Base-by-base conservation (phyloP, 2,888 invertebrate species). In the Tinea trinotella region DNA sequence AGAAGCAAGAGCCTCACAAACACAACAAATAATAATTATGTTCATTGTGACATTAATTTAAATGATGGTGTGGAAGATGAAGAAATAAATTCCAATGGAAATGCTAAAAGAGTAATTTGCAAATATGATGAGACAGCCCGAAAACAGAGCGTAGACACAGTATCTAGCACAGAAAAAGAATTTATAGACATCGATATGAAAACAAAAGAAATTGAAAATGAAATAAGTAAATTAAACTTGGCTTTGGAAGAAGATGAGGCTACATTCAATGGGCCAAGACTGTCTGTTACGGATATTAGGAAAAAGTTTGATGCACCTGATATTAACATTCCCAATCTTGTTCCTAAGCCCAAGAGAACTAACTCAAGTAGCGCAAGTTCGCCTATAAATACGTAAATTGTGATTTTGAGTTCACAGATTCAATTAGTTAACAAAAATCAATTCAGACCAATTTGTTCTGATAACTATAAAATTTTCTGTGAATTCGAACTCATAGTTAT, bases 311-410 rank as follows among this genome's bases (percentile, higher is more conserved):
- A 88, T 52, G 84, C 81, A 57, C 82, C 71, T 20, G 86, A 86
- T 52, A 68, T 65, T 46, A 74, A 76, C n/a, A 79, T 68, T 1
- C 87, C 87, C 55, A 87, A 88, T 71, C 88, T 89, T 1, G 83
- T 88, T 68, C 88, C 88, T 64, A 88, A 88, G 67, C 89, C 88
- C 1, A 81, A 88, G 62, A 76, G 89, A 63, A 87, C 88, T 65
- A 77, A 82, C 58, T n/a, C 40, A 7, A 75, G 80, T 50, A 77
- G 76, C 53, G 67, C 74, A 6, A 72, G 12, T 17, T 46, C 46
- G n/a, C 19, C 46, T 10, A 46, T 46, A 2, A 19, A 46, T 20
- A 12, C 22, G n/a, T n/a, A n/a, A n/a, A n/a, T n/a, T n/a, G n/a
- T n/a, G n/a, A n/a, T n/a, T n/a, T n/a, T n/a, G n/a, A n/a, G n/a